A percentile compares a stretch with the other conserved stretches of the same genome.
phyloP scores from a whole-genome alignment of 1,140 invertebrate species.

The Drosophila mauritiana region DNA sequence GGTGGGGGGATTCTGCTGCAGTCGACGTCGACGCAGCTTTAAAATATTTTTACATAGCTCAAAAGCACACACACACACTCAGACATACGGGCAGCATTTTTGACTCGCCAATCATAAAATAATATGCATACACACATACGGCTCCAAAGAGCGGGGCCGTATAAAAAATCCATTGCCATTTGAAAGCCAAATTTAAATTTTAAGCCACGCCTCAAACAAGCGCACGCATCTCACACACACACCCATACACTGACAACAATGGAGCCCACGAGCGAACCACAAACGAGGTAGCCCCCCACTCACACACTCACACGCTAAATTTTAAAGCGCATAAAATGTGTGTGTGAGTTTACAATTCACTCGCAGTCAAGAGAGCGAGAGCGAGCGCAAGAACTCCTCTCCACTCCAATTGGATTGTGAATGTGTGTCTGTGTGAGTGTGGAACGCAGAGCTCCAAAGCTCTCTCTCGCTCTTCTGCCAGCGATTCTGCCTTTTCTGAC shows the following conservation, averaged over 20 bases:
- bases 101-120: constrained; percentile 80
- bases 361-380: constrained; percentile 33
- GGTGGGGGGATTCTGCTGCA: constrained; percentile 39
- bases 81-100: constrained; percentile 22
- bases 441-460: constrained; percentile 34
- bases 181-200: constrained; percentile 83
- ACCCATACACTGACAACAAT: constrained; percentile 56
- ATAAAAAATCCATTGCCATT: constrained; percentile 78
- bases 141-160: constrained; percentile 53
- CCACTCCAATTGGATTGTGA: constrained; percentile 32
- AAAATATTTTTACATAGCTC: constrained; percentile 81
- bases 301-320: constrained; percentile 45
- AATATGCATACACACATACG: constrained; percentile 75
- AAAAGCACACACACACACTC: constrained; percentile 11
- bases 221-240: constrained; percentile 70
- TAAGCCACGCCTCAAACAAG: constrained; percentile 83
- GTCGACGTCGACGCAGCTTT: constrained; percentile 76
- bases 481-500: constrained; percentile 4
- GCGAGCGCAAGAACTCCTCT: constrained; percentile 28
- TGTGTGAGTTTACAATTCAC: constrained; percentile 58
- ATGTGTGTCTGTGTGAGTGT: constrained; percentile 19
- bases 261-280: constrained; percentile 70
- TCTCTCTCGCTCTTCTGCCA: constrained; percentile 28
- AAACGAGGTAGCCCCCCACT: constrained; percentile 40
- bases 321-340: constrained; percentile 81